phyloP scores from a whole-genome alignment of 37 sponge, comb jelly and placozoan genomes.

The Lycopodina hypogea region DNA sequence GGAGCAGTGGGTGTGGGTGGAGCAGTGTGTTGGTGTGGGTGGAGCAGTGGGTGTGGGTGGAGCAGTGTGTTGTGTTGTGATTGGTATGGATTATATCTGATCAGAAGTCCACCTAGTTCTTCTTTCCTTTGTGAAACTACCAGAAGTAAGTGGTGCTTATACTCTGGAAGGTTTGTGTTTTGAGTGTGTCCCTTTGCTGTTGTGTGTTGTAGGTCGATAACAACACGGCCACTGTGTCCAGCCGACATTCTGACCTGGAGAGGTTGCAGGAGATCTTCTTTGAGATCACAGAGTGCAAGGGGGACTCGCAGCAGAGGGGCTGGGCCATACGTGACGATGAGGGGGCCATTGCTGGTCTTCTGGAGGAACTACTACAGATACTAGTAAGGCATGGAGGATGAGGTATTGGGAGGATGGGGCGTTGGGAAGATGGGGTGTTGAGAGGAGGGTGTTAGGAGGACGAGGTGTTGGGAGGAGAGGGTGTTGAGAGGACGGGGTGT shows the following conservation, averaged over 20 bases:
- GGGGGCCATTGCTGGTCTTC: slow-evolving; percentile 44
- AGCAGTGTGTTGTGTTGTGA: too few relatives aligned
- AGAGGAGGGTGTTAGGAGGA: too few relatives aligned
- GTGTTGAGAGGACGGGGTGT: too few relatives aligned
- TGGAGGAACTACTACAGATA: slow-evolving; percentile 72
- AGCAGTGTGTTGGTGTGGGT: too few relatives aligned
- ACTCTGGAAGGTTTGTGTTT: too few relatives aligned
- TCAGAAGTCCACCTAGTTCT: too few relatives aligned
- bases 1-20: too few relatives aligned
- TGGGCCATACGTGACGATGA: slow-evolving; percentile 82
- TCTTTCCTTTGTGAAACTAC: too few relatives aligned
- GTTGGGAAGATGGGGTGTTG: background rate
- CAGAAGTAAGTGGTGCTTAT: too few relatives aligned
- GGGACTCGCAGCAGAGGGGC: slow-evolving; percentile 81
- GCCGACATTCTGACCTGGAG: slow-evolving; percentile 41
- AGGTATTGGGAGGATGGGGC: background rate
- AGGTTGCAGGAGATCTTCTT: slow-evolving; percentile 61
- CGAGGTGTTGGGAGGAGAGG: background rate
- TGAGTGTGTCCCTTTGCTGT: background rate
- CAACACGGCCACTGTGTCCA: slow-evolving; percentile 2
- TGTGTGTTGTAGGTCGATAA: slow-evolving; percentile 1
- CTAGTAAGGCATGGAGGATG: slow-evolving; percentile 33
- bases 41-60: too few relatives aligned
- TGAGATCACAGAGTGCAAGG: slow-evolving; percentile 57
- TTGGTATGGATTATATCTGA: too few relatives aligned